Evolutionary conservation across 2,888 invertebrate genomes (phyloP).

Genomic region (Stenchaetothrips biformis): DNA sequence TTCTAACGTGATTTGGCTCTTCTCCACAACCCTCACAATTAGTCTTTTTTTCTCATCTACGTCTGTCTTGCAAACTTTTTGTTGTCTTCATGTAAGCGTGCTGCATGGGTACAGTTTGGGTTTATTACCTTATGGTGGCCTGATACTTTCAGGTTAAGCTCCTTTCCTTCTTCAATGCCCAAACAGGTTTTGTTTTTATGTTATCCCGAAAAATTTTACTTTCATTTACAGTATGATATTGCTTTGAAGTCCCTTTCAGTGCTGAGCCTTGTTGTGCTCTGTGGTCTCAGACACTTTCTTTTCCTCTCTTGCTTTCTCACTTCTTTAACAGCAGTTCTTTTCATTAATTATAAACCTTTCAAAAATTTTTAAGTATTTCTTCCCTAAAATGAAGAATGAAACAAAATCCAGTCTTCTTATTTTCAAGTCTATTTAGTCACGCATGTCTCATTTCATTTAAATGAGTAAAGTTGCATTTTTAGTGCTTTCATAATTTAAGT

Average conservation of each 20-base stretch:
- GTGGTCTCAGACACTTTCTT: too few relatives aligned
- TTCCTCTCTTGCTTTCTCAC: not conserved
- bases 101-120: constrained; percentile 18
- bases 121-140: constrained; percentile 8
- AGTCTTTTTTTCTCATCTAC: not conserved
- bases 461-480: not conserved
- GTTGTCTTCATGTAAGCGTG: constrained; percentile 16
- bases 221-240: too few relatives aligned
- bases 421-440: not conserved
- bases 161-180: not conserved
- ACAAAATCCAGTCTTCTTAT: not conserved
- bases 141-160: not conserved
- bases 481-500: not conserved
- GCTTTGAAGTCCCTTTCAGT: too few relatives aligned
- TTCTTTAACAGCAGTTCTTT: not conserved
- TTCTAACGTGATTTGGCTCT: not conserved
- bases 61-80: constrained; percentile 5
- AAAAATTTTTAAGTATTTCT: not conserved
- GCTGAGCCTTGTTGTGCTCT: too few relatives aligned
- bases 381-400: not conserved
- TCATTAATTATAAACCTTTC: not conserved
- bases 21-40: not conserved
- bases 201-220: not conserved
- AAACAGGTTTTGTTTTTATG: constrained; percentile 18
- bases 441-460: too few relatives aligned